phyloP scores from a whole-genome alignment of 1,140 invertebrate species.

The Parasteatoda tepidariorum region DNA sequence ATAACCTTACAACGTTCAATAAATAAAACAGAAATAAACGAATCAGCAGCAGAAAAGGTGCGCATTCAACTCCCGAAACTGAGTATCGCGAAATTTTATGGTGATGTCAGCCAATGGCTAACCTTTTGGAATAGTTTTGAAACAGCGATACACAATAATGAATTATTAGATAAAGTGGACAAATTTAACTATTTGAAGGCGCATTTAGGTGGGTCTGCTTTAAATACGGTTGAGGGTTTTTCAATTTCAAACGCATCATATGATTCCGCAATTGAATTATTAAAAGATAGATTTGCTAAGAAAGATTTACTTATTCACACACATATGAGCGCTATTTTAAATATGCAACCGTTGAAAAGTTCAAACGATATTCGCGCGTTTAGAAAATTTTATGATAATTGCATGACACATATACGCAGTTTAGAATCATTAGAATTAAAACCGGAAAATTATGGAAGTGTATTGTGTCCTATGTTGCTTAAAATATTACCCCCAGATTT shows the following conservation, averaged over 20 bases:
- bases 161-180: background rate
- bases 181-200: conserved; percentile 11
- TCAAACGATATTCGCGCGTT: background rate
- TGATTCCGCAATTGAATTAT: background rate
- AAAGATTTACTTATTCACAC: background rate
- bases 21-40: background rate
- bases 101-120: background rate
- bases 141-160: too few relatives aligned
- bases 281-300: background rate
- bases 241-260: background rate
- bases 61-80: too few relatives aligned
- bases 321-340: conserved; percentile 1
- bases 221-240: background rate
- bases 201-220: background rate
- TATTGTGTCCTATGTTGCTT: background rate
- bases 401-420: background rate
- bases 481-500: background rate
- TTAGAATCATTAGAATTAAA: background rate
- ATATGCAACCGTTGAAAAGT: background rate
- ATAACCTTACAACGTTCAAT: background rate
- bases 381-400: conserved; percentile 8
- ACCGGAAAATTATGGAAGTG: background rate
- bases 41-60: too few relatives aligned
- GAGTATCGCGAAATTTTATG: conserved; percentile 15
- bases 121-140: too few relatives aligned